Base-by-base conservation (phyloP, 2,888 invertebrate genomes). In the Thelaira solivaga region DNA sequence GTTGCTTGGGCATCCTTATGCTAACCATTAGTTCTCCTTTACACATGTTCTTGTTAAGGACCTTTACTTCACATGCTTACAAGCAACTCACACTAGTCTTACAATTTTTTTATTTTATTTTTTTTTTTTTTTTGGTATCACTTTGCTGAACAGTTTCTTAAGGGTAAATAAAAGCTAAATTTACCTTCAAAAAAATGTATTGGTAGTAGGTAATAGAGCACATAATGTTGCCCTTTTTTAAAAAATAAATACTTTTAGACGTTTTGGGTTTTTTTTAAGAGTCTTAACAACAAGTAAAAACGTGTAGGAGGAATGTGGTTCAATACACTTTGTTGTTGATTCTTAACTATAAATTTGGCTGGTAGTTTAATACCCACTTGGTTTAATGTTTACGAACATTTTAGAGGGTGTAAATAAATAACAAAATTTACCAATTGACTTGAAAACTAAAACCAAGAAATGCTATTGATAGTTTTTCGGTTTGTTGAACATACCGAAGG, bases 351-450 rank as follows among this genome's bases (percentile, higher is more conserved):
- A 55, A n/a, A 68, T 75, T 61, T 61, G 53, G 51, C 64, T 55
- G 69, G 57, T 34, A 34, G 57, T 68, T 72, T 39, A 57, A 57
- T 43, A 71, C 57, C 24, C 57, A 57, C 57, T 43, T 49, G 45
- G 26, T 10, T 53, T 29, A 47, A 49, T 36, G 59, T 43, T 49
- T 1, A 20, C 22, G 34, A 5, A 22, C 10, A 5, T 34, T 31
- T 51, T 29, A 55, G 36, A 16, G 55, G 65, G 36, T 59, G 64
- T 59, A 36, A 53, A 59, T 75, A 68, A 59, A 47, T 29, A 29
- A 34, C 43, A 65, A 76, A n/a, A 71, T 71, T 76, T 69, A 76
- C 71, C 76, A 76, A 76, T 76, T 75, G 75, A 62, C 68, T 76
- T 64, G 47, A 72, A 71, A 57, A n/a, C 11, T 36, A 13, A 29